Evolutionary conservation across 92 coral and sea anemone species (phyloP).

Genomic region (Paramuricea clavata): DNA sequence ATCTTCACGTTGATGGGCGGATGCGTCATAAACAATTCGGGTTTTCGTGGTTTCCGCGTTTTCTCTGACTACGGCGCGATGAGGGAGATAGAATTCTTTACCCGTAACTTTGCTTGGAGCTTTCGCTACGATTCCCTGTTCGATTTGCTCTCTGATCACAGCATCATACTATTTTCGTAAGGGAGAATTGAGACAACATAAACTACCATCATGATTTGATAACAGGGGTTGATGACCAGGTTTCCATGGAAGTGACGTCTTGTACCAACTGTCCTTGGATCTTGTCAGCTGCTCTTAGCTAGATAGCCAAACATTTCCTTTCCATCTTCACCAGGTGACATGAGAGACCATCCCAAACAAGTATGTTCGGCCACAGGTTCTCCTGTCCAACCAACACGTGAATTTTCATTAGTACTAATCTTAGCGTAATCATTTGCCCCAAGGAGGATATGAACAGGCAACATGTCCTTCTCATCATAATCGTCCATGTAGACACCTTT

Average conservation of each 20-base stretch:
- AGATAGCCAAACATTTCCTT: neutral
- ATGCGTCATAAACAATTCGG: neutral
- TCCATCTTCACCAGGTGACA: conserved; percentile 16
- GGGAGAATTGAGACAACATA: conserved; percentile 6
- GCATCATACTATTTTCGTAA: conserved; percentile 19
- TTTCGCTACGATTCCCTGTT: conserved; percentile 16
- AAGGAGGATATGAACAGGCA: neutral
- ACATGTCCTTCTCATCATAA: neutral
- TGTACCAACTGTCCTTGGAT: neutral
- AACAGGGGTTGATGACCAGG: conserved; percentile 9
- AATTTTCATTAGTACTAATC: neutral
- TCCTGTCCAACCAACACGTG: conserved; percentile 1
- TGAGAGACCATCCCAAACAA: conserved; percentile 20
- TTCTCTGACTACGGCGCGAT: conserved; percentile 26
- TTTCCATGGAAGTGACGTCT: neutral
- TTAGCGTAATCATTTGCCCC: neutral
- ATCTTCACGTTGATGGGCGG: neutral
- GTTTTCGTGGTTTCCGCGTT: neutral
- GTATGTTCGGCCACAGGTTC: conserved; percentile 31
- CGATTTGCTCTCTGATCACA: conserved; percentile 9
- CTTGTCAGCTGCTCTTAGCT: conserved; percentile 15
- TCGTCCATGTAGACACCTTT: conserved; percentile 9
- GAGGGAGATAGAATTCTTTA: conserved; percentile 34
- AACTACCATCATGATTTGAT: conserved; percentile 14
- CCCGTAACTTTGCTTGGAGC: neutral